These are phyloP conservation scores for Hydrotaea cyrtoneurina DNA, from an alignment of 2,888 invertebrate species.

Conservation along the genomic window DNA sequence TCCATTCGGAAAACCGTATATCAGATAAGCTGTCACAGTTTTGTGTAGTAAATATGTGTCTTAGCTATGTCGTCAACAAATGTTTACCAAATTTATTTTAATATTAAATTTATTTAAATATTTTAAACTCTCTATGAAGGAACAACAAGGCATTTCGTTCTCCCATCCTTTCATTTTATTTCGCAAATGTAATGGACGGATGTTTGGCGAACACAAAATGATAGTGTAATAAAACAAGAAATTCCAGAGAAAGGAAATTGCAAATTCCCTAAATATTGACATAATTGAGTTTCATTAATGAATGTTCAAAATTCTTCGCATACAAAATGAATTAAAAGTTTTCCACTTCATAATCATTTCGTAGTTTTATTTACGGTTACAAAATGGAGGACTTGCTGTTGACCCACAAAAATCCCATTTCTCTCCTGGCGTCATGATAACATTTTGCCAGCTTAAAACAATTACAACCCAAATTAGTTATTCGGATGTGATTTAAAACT, in stretches of 20 bases:
- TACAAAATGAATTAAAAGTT: neutral
- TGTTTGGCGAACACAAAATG: neutral
- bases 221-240: neutral
- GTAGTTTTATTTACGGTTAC: no score
- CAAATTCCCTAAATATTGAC: slow-evolving; percentile 60
- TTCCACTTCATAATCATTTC: no score
- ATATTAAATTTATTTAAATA: no score
- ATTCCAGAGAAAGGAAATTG: slow-evolving; percentile 52
- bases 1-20: no score
- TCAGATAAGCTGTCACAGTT: no score
- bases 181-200: neutral
- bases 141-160: no score
- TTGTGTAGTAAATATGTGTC: no score
- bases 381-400: no score
- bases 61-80: no score
- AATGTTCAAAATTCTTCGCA: neutral
- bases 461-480: neutral
- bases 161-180: neutral
- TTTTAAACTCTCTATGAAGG: no score
- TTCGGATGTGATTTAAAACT: neutral
- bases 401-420: neutral
- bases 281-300: slow-evolving; percentile 56
- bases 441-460: slow-evolving; percentile 8
- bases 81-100: no score
- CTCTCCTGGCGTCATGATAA: neutral